Percentiles rank a stretch among this genome's conserved stretches.
Conservation (phyloP, 2,797 vertebrate genomes). For the Platyrinchus mystaceus region DNA sequence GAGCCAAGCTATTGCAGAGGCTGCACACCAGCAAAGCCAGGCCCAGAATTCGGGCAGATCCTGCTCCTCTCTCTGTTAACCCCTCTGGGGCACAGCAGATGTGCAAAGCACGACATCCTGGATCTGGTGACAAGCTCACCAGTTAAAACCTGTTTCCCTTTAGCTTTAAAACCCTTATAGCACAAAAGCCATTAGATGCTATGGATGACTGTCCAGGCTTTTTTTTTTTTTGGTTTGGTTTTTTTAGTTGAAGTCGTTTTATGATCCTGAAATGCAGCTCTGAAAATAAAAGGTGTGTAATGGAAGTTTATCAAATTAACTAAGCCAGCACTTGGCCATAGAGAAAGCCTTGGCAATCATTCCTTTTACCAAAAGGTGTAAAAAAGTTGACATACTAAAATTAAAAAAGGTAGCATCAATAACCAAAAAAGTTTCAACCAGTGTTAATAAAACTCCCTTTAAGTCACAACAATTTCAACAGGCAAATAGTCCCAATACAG, state of each 20-base stretch:
- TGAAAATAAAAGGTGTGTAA: conserved; percentile 22
- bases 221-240: background rate
- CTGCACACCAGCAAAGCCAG: background rate
- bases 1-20: background rate
- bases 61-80: background rate
- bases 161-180: background rate
- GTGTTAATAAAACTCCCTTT: conserved; percentile 73
- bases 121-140: background rate
- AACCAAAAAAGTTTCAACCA: conserved; percentile 63
- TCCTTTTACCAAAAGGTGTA: conserved; percentile 63
- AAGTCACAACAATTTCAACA: conserved; percentile 62
- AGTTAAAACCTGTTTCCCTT: background rate
- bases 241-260: background rate
- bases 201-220: background rate
- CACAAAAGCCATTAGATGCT: background rate
- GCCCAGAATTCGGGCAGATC: background rate
- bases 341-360: conserved; percentile 59
- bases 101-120: background rate
- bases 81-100: background rate
- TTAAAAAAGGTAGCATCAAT: conserved; percentile 64
- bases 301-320: background rate
- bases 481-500: conserved; percentile 61
- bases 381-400: conserved; percentile 55
- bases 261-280: background rate
- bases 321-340: background rate